Evolutionary conservation across 1,140 invertebrate species (phyloP), one percentile per base, ranked within the genome.

Genomic region (Drosophila nannoptera): DNA sequence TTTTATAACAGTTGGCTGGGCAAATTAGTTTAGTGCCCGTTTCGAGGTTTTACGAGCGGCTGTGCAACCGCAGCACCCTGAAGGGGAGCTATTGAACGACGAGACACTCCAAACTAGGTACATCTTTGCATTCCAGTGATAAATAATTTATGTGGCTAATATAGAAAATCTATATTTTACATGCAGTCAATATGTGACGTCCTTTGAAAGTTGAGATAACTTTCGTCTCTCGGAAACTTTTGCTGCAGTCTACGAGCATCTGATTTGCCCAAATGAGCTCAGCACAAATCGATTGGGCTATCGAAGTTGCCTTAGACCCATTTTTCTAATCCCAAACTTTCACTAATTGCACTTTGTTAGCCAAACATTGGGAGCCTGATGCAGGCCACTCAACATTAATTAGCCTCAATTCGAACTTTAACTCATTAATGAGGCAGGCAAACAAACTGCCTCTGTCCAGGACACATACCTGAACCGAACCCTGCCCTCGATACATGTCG

Each of bases 331-430:
- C 58, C 40, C 29, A 78, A 78, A 72, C 69, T 80, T 80, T 76
- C 40, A 50, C 73, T 81, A 81, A 81, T 81, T 81, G 77, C 73
- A 76, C 69, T 76, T 81, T 80, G 73, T 76, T 60, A 68, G 59
- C 33, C 55, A 35, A 64, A 75, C 43, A 63, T 33, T 36, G 14
- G 29, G 22, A 62, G 53, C 60, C 52, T 62, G 50, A 55, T 73
- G 64, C 69, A 65, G 53, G 64, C 73, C 77, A 76, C 77, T 81
- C 77, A 67, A 66, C 77, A 81, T 81, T 81, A 81, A 81, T 81
- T 81, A 81, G 73, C 65, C 77, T 50, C 77, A 73, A 81, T 77
- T 64, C 67, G 73, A 81, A 81, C 73, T 81, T 81, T 73, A 81
- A 81, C 77, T 81, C 77, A 81, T 81, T 81, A 81, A 81, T 81